Conservation (phyloP, 2,113 vertebrate genomes). For the Chauna torquata region DNA sequence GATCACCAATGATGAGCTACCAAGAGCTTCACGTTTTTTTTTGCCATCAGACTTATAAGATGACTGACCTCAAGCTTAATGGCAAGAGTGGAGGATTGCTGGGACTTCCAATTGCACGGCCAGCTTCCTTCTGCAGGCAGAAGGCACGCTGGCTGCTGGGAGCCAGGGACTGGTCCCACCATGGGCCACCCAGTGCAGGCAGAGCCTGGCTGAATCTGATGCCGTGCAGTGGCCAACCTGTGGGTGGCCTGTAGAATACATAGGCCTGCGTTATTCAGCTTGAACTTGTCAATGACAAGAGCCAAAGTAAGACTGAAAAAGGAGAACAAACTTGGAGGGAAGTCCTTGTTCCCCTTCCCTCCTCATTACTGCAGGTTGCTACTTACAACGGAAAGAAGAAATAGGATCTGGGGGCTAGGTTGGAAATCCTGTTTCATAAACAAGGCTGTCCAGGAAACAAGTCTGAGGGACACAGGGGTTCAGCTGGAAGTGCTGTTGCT, state of each 20-base stretch:
- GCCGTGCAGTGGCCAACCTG: accelerated
- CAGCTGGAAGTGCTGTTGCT: background rate
- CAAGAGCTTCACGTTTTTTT: background rate
- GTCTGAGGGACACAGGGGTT: background rate
- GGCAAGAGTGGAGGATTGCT: background rate
- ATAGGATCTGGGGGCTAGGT: background rate
- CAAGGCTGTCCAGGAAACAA: background rate
- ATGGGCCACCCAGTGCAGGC: background rate
- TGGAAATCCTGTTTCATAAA: background rate
- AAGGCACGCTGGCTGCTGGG: background rate
- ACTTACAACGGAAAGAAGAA: background rate
- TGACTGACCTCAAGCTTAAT: no score
- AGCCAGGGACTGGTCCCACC: background rate
- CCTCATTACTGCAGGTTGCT: background rate
- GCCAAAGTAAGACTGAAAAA: background rate
- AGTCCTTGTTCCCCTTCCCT: no score
- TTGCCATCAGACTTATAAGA: background rate
- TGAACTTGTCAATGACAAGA: background rate
- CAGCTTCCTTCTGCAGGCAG: background rate
- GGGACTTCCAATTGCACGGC: background rate
- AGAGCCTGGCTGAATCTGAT: background rate
- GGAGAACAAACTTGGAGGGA: accelerated
- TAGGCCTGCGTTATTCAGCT: background rate
- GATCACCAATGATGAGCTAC: background rate
- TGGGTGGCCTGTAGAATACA: background rate